Base-by-base conservation (phyloP, 2,888 invertebrate genomes). In the Brachyopa scutellaris region DNA sequence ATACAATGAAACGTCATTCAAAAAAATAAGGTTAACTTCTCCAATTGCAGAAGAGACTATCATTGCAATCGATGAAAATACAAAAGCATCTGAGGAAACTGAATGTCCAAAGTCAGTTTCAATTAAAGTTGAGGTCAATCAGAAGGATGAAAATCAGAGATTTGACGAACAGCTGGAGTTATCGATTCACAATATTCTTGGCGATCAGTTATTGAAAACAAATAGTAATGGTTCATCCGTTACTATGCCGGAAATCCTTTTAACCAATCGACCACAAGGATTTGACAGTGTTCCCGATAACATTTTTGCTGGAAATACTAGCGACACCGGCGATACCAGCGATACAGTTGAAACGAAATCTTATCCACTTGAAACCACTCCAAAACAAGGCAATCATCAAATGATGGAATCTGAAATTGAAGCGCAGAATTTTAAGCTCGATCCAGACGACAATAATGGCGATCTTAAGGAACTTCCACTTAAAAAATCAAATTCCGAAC, bases 241-340 rank as follows among this genome's bases (percentile, higher is more conserved):
- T 9, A 26, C 8, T 1, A 26, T 53, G 51, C 29, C 67, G 23
- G 49, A 55, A 38, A 59, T 69, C 2, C 17, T 72, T 8, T 13
- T 55, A 8, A 38, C 64, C 1, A 64, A 47, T 21, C 53, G 55
- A n/a, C 73, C 64, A 3, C 73, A 55, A 29, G 55, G 36, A n/a
- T 73, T 64, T 4, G 73, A 73, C 8, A 45, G 73, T 17, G 73
- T 73, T n/a, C 73, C 73, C 9, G 64, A 62, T 7, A 47, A 73
- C 7, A 64, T 73, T 3, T 64, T 73, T 13, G 73, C 73, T 11
- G 73, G 73, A 26, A 64, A 64, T 38, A n/a, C n/a, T n/a, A n/a
- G n/a, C n/a, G n/a, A n/a, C n/a, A n/a, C n/a, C n/a, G 47, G 55
- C 15, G 73, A 73, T 13, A 19, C 47, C n/a, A 64, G 55, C 5